Base-by-base conservation (phyloP, 2,113 vertebrate species). In the Todiramphus chloris region DNA sequence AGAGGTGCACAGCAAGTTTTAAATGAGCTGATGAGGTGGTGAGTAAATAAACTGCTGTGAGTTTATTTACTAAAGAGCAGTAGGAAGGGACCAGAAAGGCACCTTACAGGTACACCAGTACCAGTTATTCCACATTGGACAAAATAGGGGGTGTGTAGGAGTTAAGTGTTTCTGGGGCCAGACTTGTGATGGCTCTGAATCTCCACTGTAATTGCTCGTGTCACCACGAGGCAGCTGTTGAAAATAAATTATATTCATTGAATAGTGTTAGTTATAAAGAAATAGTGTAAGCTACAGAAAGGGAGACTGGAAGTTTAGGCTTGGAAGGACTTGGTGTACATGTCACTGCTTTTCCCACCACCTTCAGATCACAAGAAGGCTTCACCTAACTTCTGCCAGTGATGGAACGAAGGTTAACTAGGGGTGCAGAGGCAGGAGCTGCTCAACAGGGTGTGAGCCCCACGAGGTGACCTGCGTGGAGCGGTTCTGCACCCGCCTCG, bases 381-480 rank as follows among this genome's bases (percentile, higher is more conserved):
- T 75, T 67, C 23, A 27, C 19, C 27, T 37, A 17, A 51, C 39
- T 69, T 60, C 59, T 82, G 33, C 31, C 39, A 25, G 6, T 60
- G 25, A 6, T 3, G 3, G 5, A 41, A 7, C n/a, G 31, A 35
- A 83, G 51, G 21, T 16, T 48, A 88, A 6, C 6, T 14, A 41
- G 31, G 82, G 37, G 25, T 0, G 0, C 25, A 48, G 24, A n/a
- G 18, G 3, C 16, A 50, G 24, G 16, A 12, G 41, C 28, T 46
- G 9, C 14, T 78, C 75, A 78, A 35, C 4, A 13, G 37, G 9
- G 2, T 39, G 30, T 23, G 20, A 88, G 15, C 8, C 33, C 33
- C 24, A 3, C 2, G 2, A 5, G 3, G 17, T 77, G 30, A 53
- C 16, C 23, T 46, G 17, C 5, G 0, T 0, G 2, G 1, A 33